A percentile compares a stretch with the other conserved stretches of the same genome.
phyloP scores from a whole-genome alignment of 37 sponge, comb jelly and placozoan species.

The Ephydatia muelleri region DNA sequence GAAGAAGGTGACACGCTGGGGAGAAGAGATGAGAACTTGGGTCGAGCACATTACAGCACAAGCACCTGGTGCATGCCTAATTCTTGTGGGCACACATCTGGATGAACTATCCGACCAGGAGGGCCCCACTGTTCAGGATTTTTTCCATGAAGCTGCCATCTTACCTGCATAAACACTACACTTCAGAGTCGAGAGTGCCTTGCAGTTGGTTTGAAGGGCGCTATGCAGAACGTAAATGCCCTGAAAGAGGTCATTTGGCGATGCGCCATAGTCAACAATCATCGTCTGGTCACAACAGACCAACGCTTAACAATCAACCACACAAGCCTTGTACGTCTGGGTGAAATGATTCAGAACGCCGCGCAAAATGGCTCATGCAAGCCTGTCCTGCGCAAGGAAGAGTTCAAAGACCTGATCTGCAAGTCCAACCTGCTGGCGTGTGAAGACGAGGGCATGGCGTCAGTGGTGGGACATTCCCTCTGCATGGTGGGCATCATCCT shows the following conservation, averaged over 20 bases:
- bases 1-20: constrained; percentile 42
- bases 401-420: constrained; percentile 36
- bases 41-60: constrained; percentile 67
- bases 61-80: constrained; percentile 33
- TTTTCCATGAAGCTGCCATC: background rate
- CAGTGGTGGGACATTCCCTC: constrained; percentile 44
- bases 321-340: constrained; percentile 25
- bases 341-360: constrained; percentile 12
- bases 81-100: constrained; percentile 74
- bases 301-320: constrained; percentile 55
- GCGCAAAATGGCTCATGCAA: constrained; percentile 2
- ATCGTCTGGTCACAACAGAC: constrained; percentile 45
- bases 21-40: constrained; percentile 65
- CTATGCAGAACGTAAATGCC: constrained; percentile 29
- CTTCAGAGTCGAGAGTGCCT: constrained; percentile 14
- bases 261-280: constrained; percentile 14
- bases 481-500: constrained; percentile 55
- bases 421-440: constrained; percentile 23
- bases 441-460: constrained; percentile 39
- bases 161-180: background rate
- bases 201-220: constrained; percentile 7
- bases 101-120: constrained; percentile 49
- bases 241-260: constrained; percentile 59
- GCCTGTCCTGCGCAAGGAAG: constrained; percentile 40
- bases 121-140: background rate